Evolutionary conservation across 23 tunicate genomes (phyloP).

Genomic region (Ascidia mentula): DNA sequence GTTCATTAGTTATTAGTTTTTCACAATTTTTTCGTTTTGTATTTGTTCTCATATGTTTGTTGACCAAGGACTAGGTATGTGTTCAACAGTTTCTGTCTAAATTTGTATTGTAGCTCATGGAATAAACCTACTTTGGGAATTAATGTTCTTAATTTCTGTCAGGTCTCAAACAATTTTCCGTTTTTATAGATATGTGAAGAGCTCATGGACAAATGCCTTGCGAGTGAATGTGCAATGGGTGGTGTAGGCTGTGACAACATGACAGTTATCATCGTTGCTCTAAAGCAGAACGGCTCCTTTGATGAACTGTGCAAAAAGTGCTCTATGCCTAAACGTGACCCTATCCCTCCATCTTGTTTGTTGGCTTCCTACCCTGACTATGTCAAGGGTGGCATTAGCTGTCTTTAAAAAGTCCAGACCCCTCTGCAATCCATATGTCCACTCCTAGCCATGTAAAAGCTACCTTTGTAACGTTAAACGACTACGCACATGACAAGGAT

Average conservation of each 20-base stretch:
- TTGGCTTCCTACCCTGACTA: slow-evolving; percentile 83
- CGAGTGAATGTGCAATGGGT: slow-evolving; percentile 70
- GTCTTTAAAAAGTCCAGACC: slow-evolving; percentile 24
- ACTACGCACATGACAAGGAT: no score
- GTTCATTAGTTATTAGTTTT: no score
- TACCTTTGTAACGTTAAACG: neutral
- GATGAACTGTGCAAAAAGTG: slow-evolving; percentile 82
- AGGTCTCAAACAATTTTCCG: neutral
- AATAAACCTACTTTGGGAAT: no score
- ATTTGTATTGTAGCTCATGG: no score
- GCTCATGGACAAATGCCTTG: slow-evolving; percentile 78
- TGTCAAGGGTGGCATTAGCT: slow-evolving; percentile 77
- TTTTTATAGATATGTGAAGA: slow-evolving; percentile 86
- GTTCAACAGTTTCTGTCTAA: no score
- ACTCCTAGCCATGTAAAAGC: neutral
- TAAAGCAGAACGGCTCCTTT: slow-evolving; percentile 79
- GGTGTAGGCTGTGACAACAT: slow-evolving; percentile 95
- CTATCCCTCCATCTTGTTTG: slow-evolving; percentile 84
- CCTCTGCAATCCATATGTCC: neutral
- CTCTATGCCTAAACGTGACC: slow-evolving; percentile 63
- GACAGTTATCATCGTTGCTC: slow-evolving; percentile 81
- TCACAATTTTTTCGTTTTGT: no score
- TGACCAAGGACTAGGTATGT: no score
- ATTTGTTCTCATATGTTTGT: no score
- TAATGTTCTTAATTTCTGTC: neutral